Conservation (phyloP, 2,888 invertebrate genomes). For the Sarcophaga rosellei region DNA sequence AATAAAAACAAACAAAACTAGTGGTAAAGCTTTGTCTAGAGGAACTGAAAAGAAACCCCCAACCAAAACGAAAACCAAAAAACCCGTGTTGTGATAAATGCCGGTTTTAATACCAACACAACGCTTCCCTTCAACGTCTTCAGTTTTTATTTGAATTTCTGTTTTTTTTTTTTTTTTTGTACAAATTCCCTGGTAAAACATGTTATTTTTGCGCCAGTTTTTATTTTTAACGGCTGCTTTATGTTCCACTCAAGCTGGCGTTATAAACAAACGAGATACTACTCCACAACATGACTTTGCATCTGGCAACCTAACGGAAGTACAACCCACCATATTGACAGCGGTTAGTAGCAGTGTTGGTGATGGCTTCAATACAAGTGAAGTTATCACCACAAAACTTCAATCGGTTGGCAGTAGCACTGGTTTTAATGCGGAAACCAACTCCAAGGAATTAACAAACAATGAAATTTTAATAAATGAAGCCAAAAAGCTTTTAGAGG, state of each 20-base stretch:
- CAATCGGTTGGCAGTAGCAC: not conserved
- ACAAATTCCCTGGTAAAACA: not conserved
- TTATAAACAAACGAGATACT: constrained; percentile 58
- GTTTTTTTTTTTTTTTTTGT: too few species aligned
- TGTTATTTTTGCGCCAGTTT: not conserved
- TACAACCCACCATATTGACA: constrained; percentile 18
- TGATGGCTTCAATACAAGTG: constrained; percentile 15
- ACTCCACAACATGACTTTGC: not conserved
- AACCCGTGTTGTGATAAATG: not conserved
- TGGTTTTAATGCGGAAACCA: constrained; percentile 4
- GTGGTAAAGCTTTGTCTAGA: not conserved
- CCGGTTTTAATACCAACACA: not conserved
- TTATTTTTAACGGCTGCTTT: constrained; percentile 6
- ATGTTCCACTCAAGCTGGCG: constrained; percentile 30
- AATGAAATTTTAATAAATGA: constrained; percentile 53
- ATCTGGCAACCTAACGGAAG: constrained; percentile 21
- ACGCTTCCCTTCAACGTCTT: not conserved
- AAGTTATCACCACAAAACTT: constrained; percentile 23
- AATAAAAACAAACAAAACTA: not conserved
- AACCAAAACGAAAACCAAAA: not conserved
- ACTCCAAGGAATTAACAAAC: constrained; percentile 43
- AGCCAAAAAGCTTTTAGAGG: constrained; percentile 20
- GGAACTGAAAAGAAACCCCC: not conserved
- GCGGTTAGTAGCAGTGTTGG: not conserved
- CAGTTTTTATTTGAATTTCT: not conserved